Evolutionary conservation across 2,888 invertebrate species (phyloP).

Genomic region (Orthosia cruda): DNA sequence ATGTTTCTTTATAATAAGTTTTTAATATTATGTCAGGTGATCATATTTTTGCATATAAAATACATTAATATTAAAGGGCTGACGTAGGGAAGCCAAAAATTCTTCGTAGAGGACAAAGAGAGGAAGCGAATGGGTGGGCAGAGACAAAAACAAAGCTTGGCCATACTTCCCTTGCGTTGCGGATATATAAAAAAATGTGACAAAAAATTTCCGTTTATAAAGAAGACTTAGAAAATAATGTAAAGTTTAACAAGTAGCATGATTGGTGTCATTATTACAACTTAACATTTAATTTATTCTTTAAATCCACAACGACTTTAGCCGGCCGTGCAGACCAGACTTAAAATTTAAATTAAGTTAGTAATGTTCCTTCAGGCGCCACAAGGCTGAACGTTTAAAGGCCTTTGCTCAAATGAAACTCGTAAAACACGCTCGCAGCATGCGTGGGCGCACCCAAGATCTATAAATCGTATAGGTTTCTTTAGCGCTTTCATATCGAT

Average conservation of each 20-base stretch:
- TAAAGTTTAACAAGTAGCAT: background rate
- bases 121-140: conserved; percentile 89
- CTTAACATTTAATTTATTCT: background rate
- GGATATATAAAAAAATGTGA: conserved; percentile 80
- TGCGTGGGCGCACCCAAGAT: conserved; percentile 70
- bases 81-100: conserved; percentile 84
- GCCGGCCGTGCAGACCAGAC: conserved; percentile 25
- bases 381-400: conserved; percentile 58
- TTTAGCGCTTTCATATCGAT: conserved; percentile 61
- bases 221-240: conserved; percentile 75
- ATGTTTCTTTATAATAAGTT: conserved; percentile 14
- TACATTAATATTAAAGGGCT: conserved; percentile 81
- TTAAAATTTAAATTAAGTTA: conserved; percentile 57
- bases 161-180: conserved; percentile 79
- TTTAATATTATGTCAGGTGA: conserved; percentile 36
- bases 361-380: conserved; percentile 61
- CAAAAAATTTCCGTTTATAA: conserved; percentile 72
- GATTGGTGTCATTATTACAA: background rate
- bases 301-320: background rate
- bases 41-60: conserved; percentile 74
- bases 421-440: conserved; percentile 66
- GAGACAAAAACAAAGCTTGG: conserved; percentile 83
- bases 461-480: conserved; percentile 64
- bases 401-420: conserved; percentile 65
- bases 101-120: conserved; percentile 87